These are phyloP conservation scores for Agelastica alni DNA, from an alignment of 2,888 invertebrate species.

Conservation along the genomic window DNA sequence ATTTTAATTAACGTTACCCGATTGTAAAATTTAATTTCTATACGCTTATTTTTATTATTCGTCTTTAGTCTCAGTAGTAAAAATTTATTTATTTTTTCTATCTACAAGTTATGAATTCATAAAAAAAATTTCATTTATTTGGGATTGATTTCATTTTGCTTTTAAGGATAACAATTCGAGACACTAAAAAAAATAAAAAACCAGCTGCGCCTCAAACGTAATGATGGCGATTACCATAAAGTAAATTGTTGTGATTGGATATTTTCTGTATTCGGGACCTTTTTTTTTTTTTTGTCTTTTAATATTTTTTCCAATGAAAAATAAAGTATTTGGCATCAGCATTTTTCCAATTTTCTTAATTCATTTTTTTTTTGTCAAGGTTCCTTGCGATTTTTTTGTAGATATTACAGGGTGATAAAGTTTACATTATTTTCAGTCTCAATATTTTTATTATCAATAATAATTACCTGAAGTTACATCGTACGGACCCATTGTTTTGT, in stretches of 20 bases:
- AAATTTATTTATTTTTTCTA: too few relatives aligned
- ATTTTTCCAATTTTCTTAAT: constrained; percentile 7
- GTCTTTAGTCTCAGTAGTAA: too few relatives aligned
- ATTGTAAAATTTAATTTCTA: too few relatives aligned
- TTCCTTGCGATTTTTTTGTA: not conserved
- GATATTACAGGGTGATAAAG: too few relatives aligned
- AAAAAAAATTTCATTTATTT: not conserved
- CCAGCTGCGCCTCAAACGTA: not conserved
- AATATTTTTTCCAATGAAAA: constrained; percentile 7
- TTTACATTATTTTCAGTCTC: too few relatives aligned
- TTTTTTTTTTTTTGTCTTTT: not conserved
- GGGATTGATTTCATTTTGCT: not conserved
- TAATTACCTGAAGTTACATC: too few relatives aligned
- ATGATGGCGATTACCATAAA: constrained; percentile 8
- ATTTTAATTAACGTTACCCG: too few relatives aligned
- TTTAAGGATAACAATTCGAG: constrained; percentile 1
- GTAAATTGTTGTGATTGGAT: constrained; percentile 12
- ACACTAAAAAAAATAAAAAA: not conserved
- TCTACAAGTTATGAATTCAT: too few relatives aligned
- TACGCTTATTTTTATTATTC: too few relatives aligned
- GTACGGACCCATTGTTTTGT: too few relatives aligned
- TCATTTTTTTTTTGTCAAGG: not conserved
- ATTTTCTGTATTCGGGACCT: not conserved
- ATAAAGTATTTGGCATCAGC: constrained; percentile 2
- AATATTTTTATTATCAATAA: too few relatives aligned